Percentiles rank a stretch among this genome's conserved stretches.
Evolutionary conservation across 2,797 vertebrate genomes (phyloP).

Genomic region (Simalia tracyae): DNA sequence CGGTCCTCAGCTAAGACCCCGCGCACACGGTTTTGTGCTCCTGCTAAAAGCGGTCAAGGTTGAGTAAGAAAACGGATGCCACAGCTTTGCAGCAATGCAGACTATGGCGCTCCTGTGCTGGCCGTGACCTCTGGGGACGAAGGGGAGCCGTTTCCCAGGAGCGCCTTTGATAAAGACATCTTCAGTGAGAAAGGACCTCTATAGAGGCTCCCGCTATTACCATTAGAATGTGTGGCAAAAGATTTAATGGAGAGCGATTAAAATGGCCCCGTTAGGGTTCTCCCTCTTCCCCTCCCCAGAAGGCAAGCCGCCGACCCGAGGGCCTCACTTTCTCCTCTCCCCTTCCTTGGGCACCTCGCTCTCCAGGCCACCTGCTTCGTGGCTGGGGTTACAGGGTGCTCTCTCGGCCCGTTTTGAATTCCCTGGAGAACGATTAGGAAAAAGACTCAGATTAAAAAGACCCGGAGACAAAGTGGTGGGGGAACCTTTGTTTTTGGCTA

Average conservation of each 20-base stretch:
- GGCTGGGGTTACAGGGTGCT: background rate
- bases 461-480: background rate
- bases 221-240: slow-evolving; percentile 62
- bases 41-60: slow-evolving; percentile 29
- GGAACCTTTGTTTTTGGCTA: background rate
- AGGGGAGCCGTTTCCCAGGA: slow-evolving; percentile 66
- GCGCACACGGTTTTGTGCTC: background rate
- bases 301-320: background rate
- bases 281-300: no score
- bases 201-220: slow-evolving; percentile 58
- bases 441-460: background rate
- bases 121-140: slow-evolving; percentile 57
- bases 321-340: background rate
- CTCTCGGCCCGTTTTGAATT: background rate
- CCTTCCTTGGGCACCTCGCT: background rate
- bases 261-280: slow-evolving; percentile 36
- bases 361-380: background rate
- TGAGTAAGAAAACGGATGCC: slow-evolving; percentile 41
- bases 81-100: slow-evolving; percentile 38
- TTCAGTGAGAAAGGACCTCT: slow-evolving; percentile 58
- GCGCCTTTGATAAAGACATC: slow-evolving; percentile 56
- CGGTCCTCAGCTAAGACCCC: accelerated
- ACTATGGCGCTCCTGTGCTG: slow-evolving; percentile 51
- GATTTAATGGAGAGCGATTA: slow-evolving; percentile 62
- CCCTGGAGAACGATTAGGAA: background rate